These are phyloP conservation scores for Manis javanica DNA, from an alignment of 2,797 vertebrate genomes.

Conservation along the genomic window DNA sequence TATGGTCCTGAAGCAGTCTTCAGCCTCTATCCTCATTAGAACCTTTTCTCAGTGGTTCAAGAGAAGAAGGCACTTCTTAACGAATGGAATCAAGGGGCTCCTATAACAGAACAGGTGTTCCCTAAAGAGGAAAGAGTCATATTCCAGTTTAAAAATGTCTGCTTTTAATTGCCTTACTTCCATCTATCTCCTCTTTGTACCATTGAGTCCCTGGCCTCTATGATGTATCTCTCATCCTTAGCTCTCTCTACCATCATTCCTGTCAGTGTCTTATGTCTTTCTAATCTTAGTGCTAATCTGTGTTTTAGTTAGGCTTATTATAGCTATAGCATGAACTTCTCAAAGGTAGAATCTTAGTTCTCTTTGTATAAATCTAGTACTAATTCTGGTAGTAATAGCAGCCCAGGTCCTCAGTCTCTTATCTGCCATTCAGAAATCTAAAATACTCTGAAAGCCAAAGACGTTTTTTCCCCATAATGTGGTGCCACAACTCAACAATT, in stretches of 20 bases:
- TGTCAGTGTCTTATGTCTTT: background rate
- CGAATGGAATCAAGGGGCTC: background rate
- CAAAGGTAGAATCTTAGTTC: background rate
- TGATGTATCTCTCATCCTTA: background rate
- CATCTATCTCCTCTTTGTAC: background rate
- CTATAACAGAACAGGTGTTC: background rate
- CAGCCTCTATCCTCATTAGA: background rate
- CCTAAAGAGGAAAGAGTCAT: background rate
- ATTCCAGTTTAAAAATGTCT: background rate
- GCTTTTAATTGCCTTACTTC: slow-evolving; percentile 40
- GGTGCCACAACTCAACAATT: background rate
- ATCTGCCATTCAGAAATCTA: slow-evolving; percentile 16
- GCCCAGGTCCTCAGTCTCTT: background rate
- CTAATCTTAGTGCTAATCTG: background rate
- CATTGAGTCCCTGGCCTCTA: background rate
- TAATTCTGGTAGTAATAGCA: background rate
- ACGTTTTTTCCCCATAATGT: background rate
- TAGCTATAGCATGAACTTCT: background rate
- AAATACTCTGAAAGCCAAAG: slow-evolving; percentile 30
- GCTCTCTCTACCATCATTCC: background rate
- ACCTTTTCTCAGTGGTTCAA: background rate
- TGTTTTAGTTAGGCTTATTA: slow-evolving; percentile 14
- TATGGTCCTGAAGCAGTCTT: background rate
- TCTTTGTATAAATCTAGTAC: background rate
- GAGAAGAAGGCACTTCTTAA: background rate